Base-by-base conservation (phyloP, 2,797 vertebrate species). In the Parotocinclus haroldoi region DNA sequence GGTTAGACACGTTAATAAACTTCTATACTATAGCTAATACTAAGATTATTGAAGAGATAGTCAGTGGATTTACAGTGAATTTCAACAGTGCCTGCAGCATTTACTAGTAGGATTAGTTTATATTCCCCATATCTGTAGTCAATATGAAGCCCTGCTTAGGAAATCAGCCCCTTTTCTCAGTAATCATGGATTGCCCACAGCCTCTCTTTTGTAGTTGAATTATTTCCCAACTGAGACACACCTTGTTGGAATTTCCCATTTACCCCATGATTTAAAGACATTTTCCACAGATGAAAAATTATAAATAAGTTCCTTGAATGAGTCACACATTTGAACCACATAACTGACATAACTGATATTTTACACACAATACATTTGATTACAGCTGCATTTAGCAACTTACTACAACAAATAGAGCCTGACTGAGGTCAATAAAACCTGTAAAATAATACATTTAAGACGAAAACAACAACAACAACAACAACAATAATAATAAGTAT, bases 21-120 rank as follows among this genome's bases (percentile, higher is more conserved):
- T 54, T 58, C 14, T 39, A 16, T 66, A 40, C 37, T 63, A 69
- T 58, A 56, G 49, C 58, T 50, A 75, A 66, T 58, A 45, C 42
- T 73, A 69, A 73, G 74, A 78, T 64, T 27, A 27, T 5, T 27
- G 5, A 27, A 5, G 5, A 27, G 27, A 27, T 27, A 5, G 27
- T 27, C 5, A 5, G 5, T 27, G 27, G 27, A 27, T 27, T 27
- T 71, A 69, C 69, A 72, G 52, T 50, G 37, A 69, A 66, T 75
- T 57, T 71, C 54, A 63, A 63, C 60, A 67, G 61, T 14, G 61
- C 65, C 68, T 52, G 57, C 57, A 54, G 37, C 38, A 37, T 64
- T 55, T 63, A 71, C 60, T 62, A 68, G 65, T 27, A 64, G 72
- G 66, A 78, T 73, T 75, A 71, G 10, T 71, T 72, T 74, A 63